A percentile compares a stretch with the other conserved stretches of the same genome.
phyloP scores from a whole-genome alignment of 2,113 vertebrate species.

The Typhlomys cinereus region DNA sequence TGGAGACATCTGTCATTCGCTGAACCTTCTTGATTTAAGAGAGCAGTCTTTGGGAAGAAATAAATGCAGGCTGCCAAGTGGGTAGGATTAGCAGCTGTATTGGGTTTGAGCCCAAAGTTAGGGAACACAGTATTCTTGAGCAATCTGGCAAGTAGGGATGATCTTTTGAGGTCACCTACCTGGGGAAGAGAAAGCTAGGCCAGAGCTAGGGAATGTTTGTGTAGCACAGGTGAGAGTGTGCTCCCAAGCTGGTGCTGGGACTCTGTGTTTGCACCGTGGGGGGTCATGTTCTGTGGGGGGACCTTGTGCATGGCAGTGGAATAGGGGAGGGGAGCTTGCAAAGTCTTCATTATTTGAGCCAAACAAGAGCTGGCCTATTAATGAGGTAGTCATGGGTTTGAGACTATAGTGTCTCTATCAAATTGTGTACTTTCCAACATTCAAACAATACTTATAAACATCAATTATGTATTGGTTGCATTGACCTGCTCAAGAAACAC shows the following conservation, averaged over 20 bases:
- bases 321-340: fast-evolving
- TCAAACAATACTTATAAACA: not conserved
- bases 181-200: not conserved
- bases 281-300: not conserved
- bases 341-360: not conserved
- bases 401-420: too few species aligned
- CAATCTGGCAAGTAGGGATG: not conserved
- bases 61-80: not conserved
- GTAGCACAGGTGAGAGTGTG: not conserved
- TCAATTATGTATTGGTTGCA: not conserved
- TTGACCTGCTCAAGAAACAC: not conserved
- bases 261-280: not conserved
- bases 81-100: not conserved
- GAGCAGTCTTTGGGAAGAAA: not conserved
- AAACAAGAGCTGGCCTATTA: not conserved
- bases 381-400: not conserved
- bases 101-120: not conserved
- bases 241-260: not conserved
- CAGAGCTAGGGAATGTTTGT: not conserved
- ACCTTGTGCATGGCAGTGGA: not conserved
- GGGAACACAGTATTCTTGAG: not conserved
- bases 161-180: not conserved
- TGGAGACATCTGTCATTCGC: not conserved
- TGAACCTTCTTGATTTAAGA: not conserved
- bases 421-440: not conserved